Base-by-base conservation (phyloP, 1,140 invertebrate species). In the Eufriesea mexicana region DNA sequence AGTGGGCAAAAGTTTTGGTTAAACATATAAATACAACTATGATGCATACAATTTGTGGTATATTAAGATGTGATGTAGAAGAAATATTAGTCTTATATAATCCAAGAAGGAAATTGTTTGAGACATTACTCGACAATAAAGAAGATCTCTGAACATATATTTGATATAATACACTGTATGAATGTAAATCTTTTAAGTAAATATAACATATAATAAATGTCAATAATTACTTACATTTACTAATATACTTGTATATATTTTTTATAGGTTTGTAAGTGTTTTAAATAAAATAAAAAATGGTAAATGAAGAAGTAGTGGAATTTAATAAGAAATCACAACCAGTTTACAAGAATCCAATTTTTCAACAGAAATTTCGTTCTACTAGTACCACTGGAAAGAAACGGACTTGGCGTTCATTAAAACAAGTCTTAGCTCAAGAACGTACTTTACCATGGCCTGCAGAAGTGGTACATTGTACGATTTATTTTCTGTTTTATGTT, bases 341-440 rank as follows among this genome's bases (percentile, higher is more conserved):
- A 16, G 54, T 92, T 28, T 94, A 93, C 71, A 94, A 94, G 72
- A 93, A 93, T 68, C 85, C 89, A 47, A 82, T 78, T 42, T 95
- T 95, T 64, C 94, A 95, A 89, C 92, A 95, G 68, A 91, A 92
- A 68, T 95, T 93, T 83, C 92, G 93, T 35, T 92, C 93, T 9
- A 94, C 93, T 20, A 94, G 90, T 79, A 94, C 74, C 59, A 93
- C 91, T n/a, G 95, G 95, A 35, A 97, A 97, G 90, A 97, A 97
- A 92, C 95, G 96, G 79, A 96, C 96, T 83, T 97, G 97, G 96
- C 95, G 96, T 89, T 97, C 97, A 8, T 90, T 97, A 55, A 98
- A 98, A 90, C 97, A 97, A 95, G 97, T 98, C 83, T 94, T 97
- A 75, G 94, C 96, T 23, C 96, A 96, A 72, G 97, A 98, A 91